Percentiles rank a stretch among this genome's conserved stretches.
Conservation (phyloP, 2,797 vertebrate species). For the Acanthornis magna region DNA sequence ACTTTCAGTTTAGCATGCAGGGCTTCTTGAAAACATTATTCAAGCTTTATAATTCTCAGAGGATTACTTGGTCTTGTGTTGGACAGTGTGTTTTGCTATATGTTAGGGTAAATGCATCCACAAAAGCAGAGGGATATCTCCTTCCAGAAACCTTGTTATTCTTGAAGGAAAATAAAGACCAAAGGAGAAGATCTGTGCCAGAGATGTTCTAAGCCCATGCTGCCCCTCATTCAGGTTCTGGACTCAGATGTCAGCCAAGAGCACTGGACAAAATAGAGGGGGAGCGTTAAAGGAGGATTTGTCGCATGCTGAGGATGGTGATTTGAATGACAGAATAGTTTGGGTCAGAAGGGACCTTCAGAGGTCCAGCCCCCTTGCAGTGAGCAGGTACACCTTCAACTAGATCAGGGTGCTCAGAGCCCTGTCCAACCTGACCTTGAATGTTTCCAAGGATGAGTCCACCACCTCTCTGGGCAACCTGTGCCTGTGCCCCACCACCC, state of each 20-base stretch:
- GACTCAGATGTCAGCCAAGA: background rate
- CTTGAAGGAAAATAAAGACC: background rate
- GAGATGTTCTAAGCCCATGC: fast-evolving
- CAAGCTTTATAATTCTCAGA: background rate
- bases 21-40: background rate
- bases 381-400: background rate
- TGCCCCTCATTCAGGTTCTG: background rate
- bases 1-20: background rate
- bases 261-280: background rate
- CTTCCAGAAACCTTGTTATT: background rate
- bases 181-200: background rate
- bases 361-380: background rate
- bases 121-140: background rate
- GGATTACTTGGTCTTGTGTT: background rate
- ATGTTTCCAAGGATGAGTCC: background rate
- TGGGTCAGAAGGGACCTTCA: background rate
- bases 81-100: background rate
- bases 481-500: background rate
- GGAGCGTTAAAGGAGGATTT: background rate
- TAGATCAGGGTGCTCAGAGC: background rate
- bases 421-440: background rate
- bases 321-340: background rate
- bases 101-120: background rate
- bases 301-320: background rate
- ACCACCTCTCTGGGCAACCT: background rate